Evolutionary conservation across 2,888 invertebrate species (phyloP).

Genomic region (Ophraella communa): DNA sequence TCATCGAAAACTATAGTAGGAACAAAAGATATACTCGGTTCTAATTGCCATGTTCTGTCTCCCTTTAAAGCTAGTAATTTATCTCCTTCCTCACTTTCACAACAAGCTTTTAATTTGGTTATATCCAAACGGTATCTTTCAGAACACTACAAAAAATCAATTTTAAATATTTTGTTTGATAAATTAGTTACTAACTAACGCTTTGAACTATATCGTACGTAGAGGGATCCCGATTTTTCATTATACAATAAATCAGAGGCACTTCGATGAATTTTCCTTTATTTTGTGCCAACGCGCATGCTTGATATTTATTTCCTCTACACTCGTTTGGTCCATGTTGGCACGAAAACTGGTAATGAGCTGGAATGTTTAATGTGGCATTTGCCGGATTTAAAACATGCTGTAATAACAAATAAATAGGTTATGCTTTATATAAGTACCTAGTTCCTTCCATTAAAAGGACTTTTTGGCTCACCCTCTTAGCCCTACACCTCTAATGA

Average conservation of each 20-base stretch:
- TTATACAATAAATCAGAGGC: slow-evolving; percentile 58
- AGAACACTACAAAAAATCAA: slow-evolving; percentile 31
- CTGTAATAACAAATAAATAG: slow-evolving; percentile 21
- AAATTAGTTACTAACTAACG: slow-evolving; percentile 39
- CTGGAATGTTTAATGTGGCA: slow-evolving; percentile 19
- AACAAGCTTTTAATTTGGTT: slow-evolving; percentile 20
- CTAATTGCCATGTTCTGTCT: slow-evolving; percentile 43
- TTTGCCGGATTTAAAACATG: slow-evolving; percentile 9
- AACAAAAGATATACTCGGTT: slow-evolving; percentile 53
- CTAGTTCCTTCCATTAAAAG: no score
- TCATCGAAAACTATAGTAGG: slow-evolving; percentile 59
- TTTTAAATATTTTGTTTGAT: background rate
- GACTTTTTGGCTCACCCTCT: no score
- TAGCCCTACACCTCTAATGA: no score
- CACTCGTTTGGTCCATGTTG: slow-evolving; percentile 64
- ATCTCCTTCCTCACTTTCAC: slow-evolving; percentile 25
- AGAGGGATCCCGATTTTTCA: slow-evolving; percentile 48
- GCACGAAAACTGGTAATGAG: slow-evolving; percentile 57
- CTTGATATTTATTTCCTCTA: slow-evolving; percentile 62
- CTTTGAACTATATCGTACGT: slow-evolving; percentile 33
- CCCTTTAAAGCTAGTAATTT: slow-evolving; percentile 31
- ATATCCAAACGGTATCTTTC: slow-evolving; percentile 19
- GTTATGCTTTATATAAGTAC: no score
- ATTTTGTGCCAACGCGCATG: slow-evolving; percentile 60
- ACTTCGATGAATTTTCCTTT: slow-evolving; percentile 42